These are phyloP conservation scores for Thyatira batis DNA, from an alignment of 2,888 invertebrate species.

Conservation along the genomic window DNA sequence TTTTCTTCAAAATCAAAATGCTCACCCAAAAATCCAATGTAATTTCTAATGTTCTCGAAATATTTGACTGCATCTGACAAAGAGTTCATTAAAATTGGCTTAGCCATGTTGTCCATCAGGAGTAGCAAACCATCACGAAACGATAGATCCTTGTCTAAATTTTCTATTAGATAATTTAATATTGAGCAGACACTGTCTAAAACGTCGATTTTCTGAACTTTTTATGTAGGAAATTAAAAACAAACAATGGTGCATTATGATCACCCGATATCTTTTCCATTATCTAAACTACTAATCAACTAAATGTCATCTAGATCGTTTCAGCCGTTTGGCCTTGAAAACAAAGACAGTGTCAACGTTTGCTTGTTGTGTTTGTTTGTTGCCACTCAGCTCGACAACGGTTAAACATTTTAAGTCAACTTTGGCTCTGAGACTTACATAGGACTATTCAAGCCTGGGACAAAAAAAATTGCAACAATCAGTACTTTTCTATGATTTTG, in stretches of 20 bases:
- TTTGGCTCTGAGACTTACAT: too few species aligned
- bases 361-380: too few species aligned
- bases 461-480: too few species aligned
- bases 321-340: too few species aligned
- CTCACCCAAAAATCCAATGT: slow-evolving; percentile 58
- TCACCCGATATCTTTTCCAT: too few species aligned
- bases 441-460: too few species aligned
- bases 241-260: background rate
- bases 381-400: too few species aligned
- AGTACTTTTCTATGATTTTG: too few species aligned
- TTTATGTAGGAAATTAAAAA: slow-evolving; percentile 5
- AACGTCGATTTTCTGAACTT: slow-evolving; percentile 47
- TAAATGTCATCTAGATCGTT: too few species aligned
- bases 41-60: slow-evolving; percentile 44
- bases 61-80: slow-evolving; percentile 46
- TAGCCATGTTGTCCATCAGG: slow-evolving; percentile 45
- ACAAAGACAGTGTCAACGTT: too few species aligned
- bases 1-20: background rate
- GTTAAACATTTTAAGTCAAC: too few species aligned
- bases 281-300: background rate
- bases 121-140: slow-evolving; percentile 27
- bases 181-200: slow-evolving; percentile 44
- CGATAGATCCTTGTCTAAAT: slow-evolving; percentile 24
- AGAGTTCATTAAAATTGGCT: slow-evolving; percentile 47
- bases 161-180: slow-evolving; percentile 54